These are phyloP conservation scores for Pachymerium ferrugineum DNA, from an alignment of 2,888 invertebrate species.

Conservation along the genomic window DNA sequence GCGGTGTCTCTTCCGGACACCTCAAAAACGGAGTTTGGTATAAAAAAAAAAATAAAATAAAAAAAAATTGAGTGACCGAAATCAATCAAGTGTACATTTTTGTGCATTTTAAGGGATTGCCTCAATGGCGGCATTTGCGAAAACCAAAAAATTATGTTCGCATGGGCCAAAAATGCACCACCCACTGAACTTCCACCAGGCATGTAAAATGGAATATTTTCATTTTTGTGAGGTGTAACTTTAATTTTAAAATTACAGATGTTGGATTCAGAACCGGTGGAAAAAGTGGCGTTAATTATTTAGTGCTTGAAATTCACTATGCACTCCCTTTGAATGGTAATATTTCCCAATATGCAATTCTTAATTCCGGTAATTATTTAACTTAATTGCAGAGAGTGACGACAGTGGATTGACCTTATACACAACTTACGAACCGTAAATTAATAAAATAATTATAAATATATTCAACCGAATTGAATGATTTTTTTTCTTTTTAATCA, in stretches of 20 bases:
- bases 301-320: conserved; percentile 56
- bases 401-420: conserved; percentile 36
- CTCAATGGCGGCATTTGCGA: conserved; percentile 37
- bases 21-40: conserved; percentile 37
- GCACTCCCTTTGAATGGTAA: conserved; percentile 45
- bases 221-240: background rate
- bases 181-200: conserved; percentile 52
- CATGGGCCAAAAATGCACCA: conserved; percentile 59
- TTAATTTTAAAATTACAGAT: conserved; percentile 40
- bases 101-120: conserved; percentile 49
- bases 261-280: conserved; percentile 56
- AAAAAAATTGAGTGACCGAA: too few relatives aligned
- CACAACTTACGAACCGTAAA: conserved; percentile 36
- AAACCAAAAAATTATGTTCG: conserved; percentile 52
- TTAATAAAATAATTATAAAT: background rate
- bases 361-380: conserved; percentile 31
- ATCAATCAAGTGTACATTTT: background rate
- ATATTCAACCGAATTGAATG: background rate
- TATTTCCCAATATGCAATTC: background rate
- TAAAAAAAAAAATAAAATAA: background rate
- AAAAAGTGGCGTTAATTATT: conserved; percentile 50
- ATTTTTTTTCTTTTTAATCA: conserved; percentile 30
- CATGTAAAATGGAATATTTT: background rate
- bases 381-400: conserved; percentile 35
- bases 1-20: conserved; percentile 43